Evolutionary conservation across 2,797 vertebrate genomes (phyloP).

Genomic region (Poeciliopsis paucimaculata): DNA sequence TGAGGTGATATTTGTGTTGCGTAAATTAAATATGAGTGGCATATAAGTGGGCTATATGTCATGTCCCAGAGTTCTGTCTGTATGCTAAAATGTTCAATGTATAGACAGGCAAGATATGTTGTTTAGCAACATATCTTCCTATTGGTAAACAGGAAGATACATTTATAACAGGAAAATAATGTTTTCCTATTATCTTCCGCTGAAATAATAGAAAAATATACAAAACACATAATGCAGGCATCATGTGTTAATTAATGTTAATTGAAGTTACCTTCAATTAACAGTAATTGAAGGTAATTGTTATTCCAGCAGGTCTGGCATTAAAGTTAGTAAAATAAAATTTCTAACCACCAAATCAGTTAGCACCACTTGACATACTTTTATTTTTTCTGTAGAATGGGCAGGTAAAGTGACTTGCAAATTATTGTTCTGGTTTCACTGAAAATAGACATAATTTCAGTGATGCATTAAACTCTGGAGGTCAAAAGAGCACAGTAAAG

Average conservation of each 20-base stretch:
- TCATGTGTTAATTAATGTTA: too few relatives aligned
- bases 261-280: too few relatives aligned
- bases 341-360: background rate
- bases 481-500: constrained; percentile 6
- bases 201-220: background rate
- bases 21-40: background rate
- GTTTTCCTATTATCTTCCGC: too few relatives aligned
- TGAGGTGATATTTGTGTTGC: background rate
- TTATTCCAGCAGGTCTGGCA: background rate
- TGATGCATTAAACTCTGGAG: constrained; percentile 1
- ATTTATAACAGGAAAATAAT: too few relatives aligned
- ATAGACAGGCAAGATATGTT: background rate
- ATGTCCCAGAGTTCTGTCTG: background rate
- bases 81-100: background rate
- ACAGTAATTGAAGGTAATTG: background rate
- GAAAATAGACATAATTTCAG: background rate
- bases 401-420: background rate
- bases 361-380: background rate
- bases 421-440: background rate
- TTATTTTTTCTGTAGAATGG: background rate
- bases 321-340: background rate
- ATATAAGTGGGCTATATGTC: background rate
- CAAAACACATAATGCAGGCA: background rate
- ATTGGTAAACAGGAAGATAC: too few relatives aligned
- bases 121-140: background rate